These are phyloP conservation scores for Nesoenas mayeri DNA, from an alignment of 2,113 vertebrate genomes.

Conservation along the genomic window DNA sequence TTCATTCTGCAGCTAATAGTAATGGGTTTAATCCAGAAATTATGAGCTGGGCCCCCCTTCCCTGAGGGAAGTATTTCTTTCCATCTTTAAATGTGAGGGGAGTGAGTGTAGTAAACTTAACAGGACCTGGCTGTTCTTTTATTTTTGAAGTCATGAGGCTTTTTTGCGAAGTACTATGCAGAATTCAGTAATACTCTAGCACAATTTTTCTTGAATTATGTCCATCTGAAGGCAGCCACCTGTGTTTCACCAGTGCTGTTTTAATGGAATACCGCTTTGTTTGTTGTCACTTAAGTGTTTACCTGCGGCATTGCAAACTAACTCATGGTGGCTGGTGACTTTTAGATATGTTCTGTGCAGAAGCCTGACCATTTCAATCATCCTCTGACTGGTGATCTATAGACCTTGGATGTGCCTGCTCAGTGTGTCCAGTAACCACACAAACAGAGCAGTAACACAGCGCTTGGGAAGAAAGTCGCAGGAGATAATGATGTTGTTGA, in stretches of 20 bases:
- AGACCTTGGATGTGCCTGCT: neutral
- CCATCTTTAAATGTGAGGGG: constrained; percentile 11
- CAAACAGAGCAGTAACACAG: neutral
- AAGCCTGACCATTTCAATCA: neutral
- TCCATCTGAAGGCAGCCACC: neutral
- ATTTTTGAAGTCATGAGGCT: neutral
- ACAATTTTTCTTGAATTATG: neutral
- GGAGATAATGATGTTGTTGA: neutral
- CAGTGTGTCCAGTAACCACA: neutral
- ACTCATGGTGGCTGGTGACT: neutral
- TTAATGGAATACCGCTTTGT: neutral
- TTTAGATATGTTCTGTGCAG: neutral
- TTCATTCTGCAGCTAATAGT: constrained; percentile 74
- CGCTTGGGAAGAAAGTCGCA: neutral
- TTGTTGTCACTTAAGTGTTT: neutral
- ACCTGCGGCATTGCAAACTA: neutral
- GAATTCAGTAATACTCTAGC: neutral
- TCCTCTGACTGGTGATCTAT: neutral
- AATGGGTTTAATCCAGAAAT: constrained; percentile 73
- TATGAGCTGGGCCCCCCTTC: constrained; percentile 45
- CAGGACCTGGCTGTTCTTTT: neutral
- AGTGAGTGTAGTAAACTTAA: neutral
- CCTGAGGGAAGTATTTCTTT: constrained; percentile 60
- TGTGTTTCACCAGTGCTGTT: neutral
- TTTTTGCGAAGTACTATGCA: neutral